phyloP scores from a whole-genome alignment of 2,888 invertebrate species.

The Meta bourneti region DNA sequence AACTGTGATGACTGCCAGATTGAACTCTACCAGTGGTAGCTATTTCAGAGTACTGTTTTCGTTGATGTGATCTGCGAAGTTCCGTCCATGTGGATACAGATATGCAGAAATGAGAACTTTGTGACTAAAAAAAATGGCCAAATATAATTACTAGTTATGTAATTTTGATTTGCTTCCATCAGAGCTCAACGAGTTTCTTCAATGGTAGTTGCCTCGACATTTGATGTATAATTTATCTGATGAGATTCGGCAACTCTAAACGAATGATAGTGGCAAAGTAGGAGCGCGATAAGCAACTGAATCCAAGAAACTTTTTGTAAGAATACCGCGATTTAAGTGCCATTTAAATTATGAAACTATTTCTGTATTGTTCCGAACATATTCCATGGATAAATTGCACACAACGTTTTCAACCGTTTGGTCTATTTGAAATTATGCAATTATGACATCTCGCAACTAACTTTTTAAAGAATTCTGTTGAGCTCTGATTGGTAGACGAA shows the following conservation, averaged over 20 bases:
- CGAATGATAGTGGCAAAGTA: too few species aligned
- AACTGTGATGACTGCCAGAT: conserved; percentile 43
- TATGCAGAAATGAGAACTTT: not conserved
- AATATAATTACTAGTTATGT: not conserved
- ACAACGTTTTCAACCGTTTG: not conserved
- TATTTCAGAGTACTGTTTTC: not conserved
- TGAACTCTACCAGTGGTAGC: conserved; percentile 3
- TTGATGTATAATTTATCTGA: not conserved
- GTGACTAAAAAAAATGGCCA: not conserved
- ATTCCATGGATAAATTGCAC: not conserved
- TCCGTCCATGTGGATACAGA: not conserved
- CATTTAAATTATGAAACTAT: not conserved
- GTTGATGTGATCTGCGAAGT: not conserved
- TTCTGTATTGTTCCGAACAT: not conserved
- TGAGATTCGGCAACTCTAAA: not conserved
- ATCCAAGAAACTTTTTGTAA: not conserved
- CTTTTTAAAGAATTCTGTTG: too few species aligned
- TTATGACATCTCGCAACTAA: too few species aligned
- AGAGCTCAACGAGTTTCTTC: not conserved
- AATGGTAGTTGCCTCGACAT: not conserved
- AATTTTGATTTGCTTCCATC: not conserved
- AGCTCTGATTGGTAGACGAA: too few species aligned
- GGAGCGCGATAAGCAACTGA: too few species aligned
- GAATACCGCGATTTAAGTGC: not conserved
- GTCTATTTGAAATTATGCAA: too few species aligned